Percentiles rank a stretch among this genome's conserved stretches.
Evolutionary conservation across 2,888 invertebrate species (phyloP).

Genomic region (Halocaridina rubra): DNA sequence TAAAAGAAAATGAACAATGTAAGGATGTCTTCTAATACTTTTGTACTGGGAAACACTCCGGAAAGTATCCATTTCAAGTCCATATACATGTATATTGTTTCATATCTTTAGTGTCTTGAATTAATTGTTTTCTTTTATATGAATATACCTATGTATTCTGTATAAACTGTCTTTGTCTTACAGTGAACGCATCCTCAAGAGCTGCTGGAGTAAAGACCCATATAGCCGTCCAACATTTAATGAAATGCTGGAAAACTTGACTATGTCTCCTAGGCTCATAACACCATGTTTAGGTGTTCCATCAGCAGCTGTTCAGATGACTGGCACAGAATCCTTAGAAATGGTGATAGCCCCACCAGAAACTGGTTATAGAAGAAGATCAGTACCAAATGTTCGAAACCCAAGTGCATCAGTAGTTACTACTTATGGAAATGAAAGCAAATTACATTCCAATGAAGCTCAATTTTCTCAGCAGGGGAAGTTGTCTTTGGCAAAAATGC

Average conservation of each 20-base stretch:
- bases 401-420: no score
- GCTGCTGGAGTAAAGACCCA: constrained; percentile 82
- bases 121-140: neutral
- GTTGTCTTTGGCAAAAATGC: no score
- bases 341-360: constrained; percentile 24
- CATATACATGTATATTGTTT: no score
- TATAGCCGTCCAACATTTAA: constrained; percentile 80
- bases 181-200: constrained; percentile 80
- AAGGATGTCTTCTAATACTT: no score
- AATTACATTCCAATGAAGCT: no score
- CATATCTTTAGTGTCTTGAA: no score
- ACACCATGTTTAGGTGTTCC: constrained; percentile 84
- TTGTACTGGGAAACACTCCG: no score
- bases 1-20: no score
- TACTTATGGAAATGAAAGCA: no score
- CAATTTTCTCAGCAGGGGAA: no score
- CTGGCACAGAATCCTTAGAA: constrained; percentile 46
- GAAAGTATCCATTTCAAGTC: no score
- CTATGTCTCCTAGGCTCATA: constrained; percentile 81
- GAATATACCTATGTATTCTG: neutral
- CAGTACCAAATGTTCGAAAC: constrained; percentile 41
- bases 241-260: constrained; percentile 83
- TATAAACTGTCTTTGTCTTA: neutral
- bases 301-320: constrained; percentile 70
- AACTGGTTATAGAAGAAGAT: constrained; percentile 26